Conservation (phyloP, 2,888 invertebrate species). For the Hyposoter didymator region DNA sequence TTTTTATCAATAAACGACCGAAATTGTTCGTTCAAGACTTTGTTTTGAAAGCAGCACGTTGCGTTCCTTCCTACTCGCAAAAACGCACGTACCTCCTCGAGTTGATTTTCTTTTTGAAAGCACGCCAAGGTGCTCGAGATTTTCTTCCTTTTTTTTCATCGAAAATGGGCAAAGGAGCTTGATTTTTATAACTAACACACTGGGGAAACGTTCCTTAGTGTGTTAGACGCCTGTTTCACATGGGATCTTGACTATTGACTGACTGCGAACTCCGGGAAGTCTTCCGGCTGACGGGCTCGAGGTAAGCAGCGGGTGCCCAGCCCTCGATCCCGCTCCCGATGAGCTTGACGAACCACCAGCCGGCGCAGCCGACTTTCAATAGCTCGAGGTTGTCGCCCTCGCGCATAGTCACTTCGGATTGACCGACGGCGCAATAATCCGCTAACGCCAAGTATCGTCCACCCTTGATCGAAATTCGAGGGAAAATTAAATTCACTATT, state of each 20-base stretch:
- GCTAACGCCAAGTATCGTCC: slow-evolving; percentile 94
- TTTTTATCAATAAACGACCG: background rate
- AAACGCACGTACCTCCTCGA: background rate
- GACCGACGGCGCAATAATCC: slow-evolving; percentile 96
- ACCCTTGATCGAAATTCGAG: slow-evolving; percentile 85
- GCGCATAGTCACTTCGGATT: slow-evolving; percentile 94
- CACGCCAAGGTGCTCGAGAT: background rate
- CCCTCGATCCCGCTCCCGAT: slow-evolving; percentile 92
- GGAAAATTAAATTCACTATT: too few relatives aligned
- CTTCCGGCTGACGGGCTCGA: slow-evolving; percentile 91
- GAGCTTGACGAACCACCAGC: slow-evolving; percentile 98
- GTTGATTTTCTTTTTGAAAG: background rate
- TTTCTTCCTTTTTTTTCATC: slow-evolving; percentile 8
- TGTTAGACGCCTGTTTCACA: slow-evolving; percentile 84
- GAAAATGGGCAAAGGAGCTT: slow-evolving; percentile 14
- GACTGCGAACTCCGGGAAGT: slow-evolving; percentile 89
- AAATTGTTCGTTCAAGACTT: background rate
- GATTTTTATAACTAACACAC: slow-evolving; percentile 78
- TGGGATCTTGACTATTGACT: slow-evolving; percentile 83
- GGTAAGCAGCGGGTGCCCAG: slow-evolving; percentile 97
- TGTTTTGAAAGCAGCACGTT: background rate
- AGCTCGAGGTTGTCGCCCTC: slow-evolving; percentile 96
- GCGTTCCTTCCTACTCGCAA: background rate
- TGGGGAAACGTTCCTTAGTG: slow-evolving; percentile 75
- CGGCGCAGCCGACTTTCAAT: slow-evolving; percentile 96